Evolutionary conservation across 2,888 invertebrate species (phyloP), one percentile per base, ranked within the genome.

Genomic region (Tenthredo livida): DNA sequence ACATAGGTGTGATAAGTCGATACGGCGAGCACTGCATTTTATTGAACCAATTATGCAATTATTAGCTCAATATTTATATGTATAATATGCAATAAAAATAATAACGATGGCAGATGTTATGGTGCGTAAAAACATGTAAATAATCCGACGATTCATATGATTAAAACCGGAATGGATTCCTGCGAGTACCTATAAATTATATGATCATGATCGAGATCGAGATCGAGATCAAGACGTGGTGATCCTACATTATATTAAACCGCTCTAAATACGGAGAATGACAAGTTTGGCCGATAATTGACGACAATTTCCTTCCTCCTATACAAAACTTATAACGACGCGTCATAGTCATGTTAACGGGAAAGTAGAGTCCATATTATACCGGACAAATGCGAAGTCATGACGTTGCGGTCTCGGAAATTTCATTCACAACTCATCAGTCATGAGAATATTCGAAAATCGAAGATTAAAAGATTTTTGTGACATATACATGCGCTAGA

Each of bases 221-320:
- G 17, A 54, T n/a, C 54, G 54, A n/a, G n/a, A 54, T 54, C 7
- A 54, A 54, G 6, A 1, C 6, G 6, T n/a, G 7, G n/a, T 29
- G 43, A 73, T n/a, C 72, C 72, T 73, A 43, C 2, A 21, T 73
- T 25, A 43, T 73, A n/a, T n/a, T n/a, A n/a, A 17, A 33, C 33
- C 33, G 33, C 21, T 73, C n/a, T 73, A 21, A 40, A 80, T 6
- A 80, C 80, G 25, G 80, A 80, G 40, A 80, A 80, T 80, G 80
- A 80, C 80, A 80, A 80, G 80, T 61, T 58, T 80, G 25, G 83
- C 67, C 47, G 29, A 65, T 67, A 83, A 83, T 83, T 67, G 21
- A 83, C 83, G 83, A 83, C 83, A 83, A 67, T 83, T 83, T 83
- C 83, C 61, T 33, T 47, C 47, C 25, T 67, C 40, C 54, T 50